Conservation (phyloP, 1,140 invertebrate species). For the Bombus pyrosoma region DNA sequence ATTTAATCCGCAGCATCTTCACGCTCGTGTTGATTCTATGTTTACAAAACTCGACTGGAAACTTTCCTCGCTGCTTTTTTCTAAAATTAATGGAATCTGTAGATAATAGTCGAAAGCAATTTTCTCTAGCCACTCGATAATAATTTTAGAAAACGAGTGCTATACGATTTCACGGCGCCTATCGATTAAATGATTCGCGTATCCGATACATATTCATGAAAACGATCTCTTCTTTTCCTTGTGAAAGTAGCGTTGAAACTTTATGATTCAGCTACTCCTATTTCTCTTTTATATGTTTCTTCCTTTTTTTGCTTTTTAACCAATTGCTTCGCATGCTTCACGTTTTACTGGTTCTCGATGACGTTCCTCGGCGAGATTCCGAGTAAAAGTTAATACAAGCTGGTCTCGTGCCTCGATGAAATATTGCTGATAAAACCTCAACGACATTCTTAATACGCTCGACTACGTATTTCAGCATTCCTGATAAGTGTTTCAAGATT, state of each 20-base stretch:
- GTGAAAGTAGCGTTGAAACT: constrained; percentile 20
- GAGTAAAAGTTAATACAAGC: neutral
- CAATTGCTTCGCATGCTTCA: neutral
- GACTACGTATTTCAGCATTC: neutral
- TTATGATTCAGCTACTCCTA: neutral
- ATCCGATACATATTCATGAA: constrained; percentile 14
- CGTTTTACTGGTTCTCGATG: neutral
- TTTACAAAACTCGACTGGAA: neutral
- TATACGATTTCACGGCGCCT: neutral
- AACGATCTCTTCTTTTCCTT: constrained; percentile 1
- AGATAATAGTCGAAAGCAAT: neutral
- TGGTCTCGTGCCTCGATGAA: neutral
- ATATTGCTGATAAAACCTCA: neutral
- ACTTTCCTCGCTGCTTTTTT: neutral
- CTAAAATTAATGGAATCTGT: neutral
- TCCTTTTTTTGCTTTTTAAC: neutral
- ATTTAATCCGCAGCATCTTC: neutral
- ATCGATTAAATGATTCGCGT: neutral
- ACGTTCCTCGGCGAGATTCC: neutral
- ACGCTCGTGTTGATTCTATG: neutral
- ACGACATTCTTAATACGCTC: neutral
- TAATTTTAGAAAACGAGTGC: no score
- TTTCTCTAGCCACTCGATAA: no score
- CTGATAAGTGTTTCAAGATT: neutral
- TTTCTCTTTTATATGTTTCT: neutral